Evolutionary conservation across 2,113 vertebrate species (phyloP), one percentile per base, ranked within the genome.

Genomic region (Tachuris rubrigastra): DNA sequence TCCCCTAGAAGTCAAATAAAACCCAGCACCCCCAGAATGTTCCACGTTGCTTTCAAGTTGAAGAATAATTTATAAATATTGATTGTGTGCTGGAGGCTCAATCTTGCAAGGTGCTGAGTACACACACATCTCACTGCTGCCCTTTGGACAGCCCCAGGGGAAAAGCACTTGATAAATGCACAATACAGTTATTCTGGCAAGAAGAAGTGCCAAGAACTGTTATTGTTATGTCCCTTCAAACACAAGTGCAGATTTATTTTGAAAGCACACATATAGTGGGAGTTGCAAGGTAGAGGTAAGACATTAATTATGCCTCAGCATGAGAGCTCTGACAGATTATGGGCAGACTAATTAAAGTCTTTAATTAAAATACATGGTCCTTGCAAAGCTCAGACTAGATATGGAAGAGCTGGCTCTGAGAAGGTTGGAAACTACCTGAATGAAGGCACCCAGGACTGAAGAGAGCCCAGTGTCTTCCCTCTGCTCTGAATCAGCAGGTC

Each of bases 251-350:
- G 72, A 63, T 90, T 93, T 93, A 79, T 83, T 90, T 90, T 96
- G 95, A 92, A 96, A 82, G 93, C 93, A 73, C 89, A 63, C 94
- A 77, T 81, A 82, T 5, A 84, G 89, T 68, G n/a, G 50, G 86
- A 78, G 90, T 82, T 30, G 95, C 82, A 71, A 93, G 90, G 84
- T 87, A 35, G 96, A 92, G 89, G 81, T 93, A 89, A 91, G 62
- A 65, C 78, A 91, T 93, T 91, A 96, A 90, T 87, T 91, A 95
- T 56, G 78, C 68, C 94, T 96, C 95, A 93, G 91, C 91, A 42
- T 60, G 91, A 91, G 89, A 88, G 86, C 87, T 91, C 89, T 82
- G 92, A 85, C 93, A 96, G 93, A 93, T 95, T 95, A 96, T 23
- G 72, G 85, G 87, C 69, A 90, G 66, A 15, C 87, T 92, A 90